Evolutionary conservation across 2,113 vertebrate species (phyloP).

Genomic region (Mus spicilegus): DNA sequence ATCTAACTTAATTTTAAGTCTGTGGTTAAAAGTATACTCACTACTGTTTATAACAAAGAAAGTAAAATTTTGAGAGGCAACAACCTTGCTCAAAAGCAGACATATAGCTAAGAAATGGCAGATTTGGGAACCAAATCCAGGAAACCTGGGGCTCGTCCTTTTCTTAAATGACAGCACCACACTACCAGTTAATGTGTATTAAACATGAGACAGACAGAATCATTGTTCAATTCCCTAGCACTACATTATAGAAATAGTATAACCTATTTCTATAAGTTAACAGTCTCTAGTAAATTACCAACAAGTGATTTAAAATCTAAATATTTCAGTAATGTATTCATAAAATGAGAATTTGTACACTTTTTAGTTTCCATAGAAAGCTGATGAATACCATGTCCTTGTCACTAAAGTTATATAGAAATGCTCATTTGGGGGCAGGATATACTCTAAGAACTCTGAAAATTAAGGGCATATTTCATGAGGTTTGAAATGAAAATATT

Average conservation of each 20-base stretch:
- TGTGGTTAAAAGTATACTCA: background rate
- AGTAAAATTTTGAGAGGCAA: background rate
- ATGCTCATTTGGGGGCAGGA: background rate
- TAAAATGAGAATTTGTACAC: conserved; percentile 11
- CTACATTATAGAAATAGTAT: background rate
- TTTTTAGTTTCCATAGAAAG: background rate
- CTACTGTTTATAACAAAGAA: background rate
- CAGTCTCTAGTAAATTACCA: background rate
- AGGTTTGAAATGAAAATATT: background rate
- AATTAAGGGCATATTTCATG: background rate
- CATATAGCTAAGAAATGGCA: background rate
- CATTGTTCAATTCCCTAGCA: background rate
- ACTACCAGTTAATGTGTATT: background rate
- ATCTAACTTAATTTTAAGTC: conserved; percentile 25
- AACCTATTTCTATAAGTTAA: background rate
- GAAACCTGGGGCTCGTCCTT: background rate
- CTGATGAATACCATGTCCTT: background rate
- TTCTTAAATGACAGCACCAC: background rate
- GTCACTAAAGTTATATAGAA: conserved; percentile 7
- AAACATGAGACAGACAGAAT: background rate
- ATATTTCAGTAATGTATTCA: background rate
- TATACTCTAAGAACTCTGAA: conserved; percentile 7
- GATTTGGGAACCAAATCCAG: background rate
- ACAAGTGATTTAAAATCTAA: background rate
- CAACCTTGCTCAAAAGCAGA: no score